Evolutionary conservation across 2,113 vertebrate genomes (phyloP).

Genomic region (Bos taurus): DNA sequence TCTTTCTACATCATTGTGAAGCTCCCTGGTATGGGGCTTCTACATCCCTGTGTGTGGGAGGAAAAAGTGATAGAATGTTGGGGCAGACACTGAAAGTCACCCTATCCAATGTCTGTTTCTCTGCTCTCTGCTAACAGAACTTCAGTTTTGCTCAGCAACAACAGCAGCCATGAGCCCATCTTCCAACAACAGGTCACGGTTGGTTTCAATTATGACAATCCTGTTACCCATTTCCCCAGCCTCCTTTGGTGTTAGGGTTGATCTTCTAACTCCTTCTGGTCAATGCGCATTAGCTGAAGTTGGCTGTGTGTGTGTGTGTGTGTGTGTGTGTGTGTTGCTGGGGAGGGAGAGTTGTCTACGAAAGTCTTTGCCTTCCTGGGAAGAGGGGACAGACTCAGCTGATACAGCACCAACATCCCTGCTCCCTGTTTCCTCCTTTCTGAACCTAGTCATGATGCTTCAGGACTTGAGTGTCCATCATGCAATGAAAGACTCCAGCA

Average conservation of each 20-base stretch:
- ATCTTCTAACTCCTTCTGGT: neutral
- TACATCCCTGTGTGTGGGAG: neutral
- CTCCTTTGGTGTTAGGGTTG: neutral
- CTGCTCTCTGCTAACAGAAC: neutral
- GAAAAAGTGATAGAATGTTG: neutral
- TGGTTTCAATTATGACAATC: neutral
- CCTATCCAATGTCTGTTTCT: neutral
- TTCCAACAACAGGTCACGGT: neutral
- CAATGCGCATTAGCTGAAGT: neutral
- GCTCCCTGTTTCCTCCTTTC: neutral
- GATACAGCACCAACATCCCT: neutral
- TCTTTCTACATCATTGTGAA: neutral
- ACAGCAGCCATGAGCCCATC: neutral
- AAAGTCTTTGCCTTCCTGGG: neutral
- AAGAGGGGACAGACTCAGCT: too few relatives aligned
- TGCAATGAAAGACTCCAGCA: too few relatives aligned
- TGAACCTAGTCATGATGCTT: neutral
- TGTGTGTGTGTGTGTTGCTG: neutral
- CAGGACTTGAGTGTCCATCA: neutral
- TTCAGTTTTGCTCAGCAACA: neutral
- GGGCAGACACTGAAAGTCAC: too few relatives aligned
- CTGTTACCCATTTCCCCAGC: neutral
- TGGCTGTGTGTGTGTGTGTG: neutral
- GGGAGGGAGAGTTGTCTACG: neutral
- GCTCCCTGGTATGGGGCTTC: too few relatives aligned